phyloP scores from a whole-genome alignment of 2,113 vertebrate genomes.

The Cacatua alba region DNA sequence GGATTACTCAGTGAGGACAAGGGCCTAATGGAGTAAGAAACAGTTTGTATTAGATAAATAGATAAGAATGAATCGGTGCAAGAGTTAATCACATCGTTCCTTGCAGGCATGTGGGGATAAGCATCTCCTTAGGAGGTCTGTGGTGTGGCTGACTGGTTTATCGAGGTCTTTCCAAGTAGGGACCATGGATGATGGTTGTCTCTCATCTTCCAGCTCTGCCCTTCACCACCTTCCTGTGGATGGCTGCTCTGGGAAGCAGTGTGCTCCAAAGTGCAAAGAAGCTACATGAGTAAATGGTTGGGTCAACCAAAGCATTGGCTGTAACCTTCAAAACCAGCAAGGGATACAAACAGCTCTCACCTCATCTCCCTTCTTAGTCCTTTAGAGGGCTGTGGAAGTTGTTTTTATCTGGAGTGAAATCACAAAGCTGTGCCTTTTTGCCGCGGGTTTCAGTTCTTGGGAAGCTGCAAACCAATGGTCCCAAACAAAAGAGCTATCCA shows the following conservation, averaged over 20 bases:
- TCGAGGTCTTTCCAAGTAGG: neutral
- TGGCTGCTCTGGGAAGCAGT: neutral
- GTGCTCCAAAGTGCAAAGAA: neutral
- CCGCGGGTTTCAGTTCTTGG: neutral
- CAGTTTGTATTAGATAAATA: slow-evolving; percentile 56
- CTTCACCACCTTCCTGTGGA: rapidly evolving
- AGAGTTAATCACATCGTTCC: slow-evolving; percentile 35
- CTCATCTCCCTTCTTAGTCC: neutral
- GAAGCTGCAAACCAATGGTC: neutral
- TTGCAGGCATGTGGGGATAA: neutral
- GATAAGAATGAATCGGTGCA: slow-evolving; percentile 55
- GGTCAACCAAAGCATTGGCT: neutral
- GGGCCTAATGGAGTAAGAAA: slow-evolving; percentile 57
- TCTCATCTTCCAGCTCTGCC: neutral
- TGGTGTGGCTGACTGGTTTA: neutral
- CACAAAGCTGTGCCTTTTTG: neutral
- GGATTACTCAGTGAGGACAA: slow-evolving; percentile 57
- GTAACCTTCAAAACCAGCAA: neutral
- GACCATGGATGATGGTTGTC: neutral
- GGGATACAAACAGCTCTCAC: neutral
- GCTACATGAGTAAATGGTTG: rapidly evolving
- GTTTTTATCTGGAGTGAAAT: neutral
- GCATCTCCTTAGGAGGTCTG: neutral
- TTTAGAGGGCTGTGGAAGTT: neutral
- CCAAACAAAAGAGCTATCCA: neutral